These are phyloP conservation scores for Erynnis tages DNA, from an alignment of 2,888 invertebrate species.

Conservation along the genomic window DNA sequence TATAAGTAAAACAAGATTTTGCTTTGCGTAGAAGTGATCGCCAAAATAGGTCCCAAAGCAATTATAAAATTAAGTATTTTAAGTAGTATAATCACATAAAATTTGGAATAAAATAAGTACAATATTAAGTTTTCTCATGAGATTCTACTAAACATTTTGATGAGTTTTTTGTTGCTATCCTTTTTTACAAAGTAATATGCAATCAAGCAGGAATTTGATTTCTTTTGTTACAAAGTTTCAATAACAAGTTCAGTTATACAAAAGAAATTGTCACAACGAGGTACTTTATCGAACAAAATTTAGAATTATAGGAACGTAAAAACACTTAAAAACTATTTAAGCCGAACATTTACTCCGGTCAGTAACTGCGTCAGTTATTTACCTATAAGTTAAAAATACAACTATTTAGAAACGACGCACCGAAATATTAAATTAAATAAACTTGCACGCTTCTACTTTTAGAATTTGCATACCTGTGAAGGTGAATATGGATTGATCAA, in stretches of 20 bases:
- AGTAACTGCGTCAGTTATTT: not conserved
- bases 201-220: not conserved
- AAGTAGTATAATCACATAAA: not conserved
- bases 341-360: slow-evolving; percentile 7
- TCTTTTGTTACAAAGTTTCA: not conserved
- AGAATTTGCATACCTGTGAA: too few relatives aligned
- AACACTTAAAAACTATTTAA: slow-evolving; percentile 46
- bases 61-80: too few relatives aligned
- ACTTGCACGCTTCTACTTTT: slow-evolving; percentile 30
- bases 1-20: too few relatives aligned
- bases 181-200: not conserved
- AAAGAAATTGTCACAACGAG: slow-evolving; percentile 12
- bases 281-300: slow-evolving; percentile 40
- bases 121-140: slow-evolving; percentile 29
- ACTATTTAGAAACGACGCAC: slow-evolving; percentile 32
- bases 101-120: slow-evolving; percentile 18
- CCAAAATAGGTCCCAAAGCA: too few relatives aligned
- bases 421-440: slow-evolving; percentile 30
- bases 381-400: slow-evolving; percentile 19
- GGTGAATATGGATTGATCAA: too few relatives aligned
- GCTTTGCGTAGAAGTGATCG: too few relatives aligned
- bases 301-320: slow-evolving; percentile 67
- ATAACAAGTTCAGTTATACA: not conserved
- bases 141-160: slow-evolving; percentile 30
- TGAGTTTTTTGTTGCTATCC: not conserved